Base-by-base conservation (phyloP, 2,888 invertebrate species). In the Endomychus coccineus region DNA sequence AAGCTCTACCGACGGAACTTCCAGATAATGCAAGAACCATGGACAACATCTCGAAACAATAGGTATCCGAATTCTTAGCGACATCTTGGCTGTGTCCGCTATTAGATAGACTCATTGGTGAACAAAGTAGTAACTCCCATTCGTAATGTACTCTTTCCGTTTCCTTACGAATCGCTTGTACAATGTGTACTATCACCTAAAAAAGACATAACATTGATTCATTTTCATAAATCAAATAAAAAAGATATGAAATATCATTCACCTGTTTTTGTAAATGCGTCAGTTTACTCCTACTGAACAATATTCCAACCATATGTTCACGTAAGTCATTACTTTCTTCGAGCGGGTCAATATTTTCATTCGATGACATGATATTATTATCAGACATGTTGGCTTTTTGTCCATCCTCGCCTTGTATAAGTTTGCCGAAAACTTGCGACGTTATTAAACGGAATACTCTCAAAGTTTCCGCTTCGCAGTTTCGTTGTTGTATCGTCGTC, bases 11-110 rank as follows among this genome's bases (percentile, higher is more conserved):
- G 0, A 94, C 90, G 0, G 82, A 77, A 50, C 92, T 94, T 2
- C 95, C 95, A 44, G 92, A 94, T 24, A 96, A 67, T 0, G 96
- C 95, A 51, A 94, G 64, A 30, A 90, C 94, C 84, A 95, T 84
- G 3, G 92, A 92, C 13, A 96, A 69, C 88, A 96, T 90, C 71
- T 96, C 95, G 60, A 95, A 96, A 68, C 95, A 95, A 64, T 94
- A 96, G n/a, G 90, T 90, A 63, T 96, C 95, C 2, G 73, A 69
- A 39, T 69, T 68, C 56, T 73, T 74, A 2, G 62, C 62, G 13
- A 64, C 55, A 46, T 72, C 71, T 34, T 69, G 68, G 42, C 69
- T 69, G 29, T 58, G 52, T 17, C 55, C 55, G 5, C 58, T 56
- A 7, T 44, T 56, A 3, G 62, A 58, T 12, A 59, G 61, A 2